Conservation (phyloP, 2,113 vertebrate genomes). For the Pollachius pollachius region DNA sequence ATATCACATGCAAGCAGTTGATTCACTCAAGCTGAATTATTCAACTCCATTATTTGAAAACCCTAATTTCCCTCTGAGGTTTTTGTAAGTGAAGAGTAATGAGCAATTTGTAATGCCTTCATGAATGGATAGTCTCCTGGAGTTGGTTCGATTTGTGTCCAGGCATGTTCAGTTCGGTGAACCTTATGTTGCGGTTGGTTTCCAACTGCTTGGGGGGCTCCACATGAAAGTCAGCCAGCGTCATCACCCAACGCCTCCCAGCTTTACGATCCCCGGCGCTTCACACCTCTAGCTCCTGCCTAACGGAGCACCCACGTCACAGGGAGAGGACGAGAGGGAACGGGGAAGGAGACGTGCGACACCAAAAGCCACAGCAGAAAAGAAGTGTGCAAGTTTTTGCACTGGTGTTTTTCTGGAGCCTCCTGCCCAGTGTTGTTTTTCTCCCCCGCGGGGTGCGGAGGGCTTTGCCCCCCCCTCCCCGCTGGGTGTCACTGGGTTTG, state of each 20-base stretch:
- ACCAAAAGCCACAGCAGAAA: not conserved
- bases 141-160: too few species aligned
- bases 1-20: too few species aligned
- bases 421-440: constrained; percentile 17
- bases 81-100: too few species aligned
- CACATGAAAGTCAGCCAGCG: too few species aligned
- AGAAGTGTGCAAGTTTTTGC: constrained; percentile 6
- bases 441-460: not conserved
- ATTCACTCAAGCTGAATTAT: too few species aligned
- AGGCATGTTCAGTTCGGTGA: too few species aligned
- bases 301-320: not conserved
- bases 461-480: not conserved
- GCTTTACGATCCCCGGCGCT: not conserved
- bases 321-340: not conserved
- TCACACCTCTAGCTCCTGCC: not conserved
- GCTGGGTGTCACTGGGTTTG: constrained; percentile 36
- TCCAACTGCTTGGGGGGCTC: too few species aligned
- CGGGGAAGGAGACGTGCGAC: not conserved
- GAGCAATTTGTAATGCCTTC: too few species aligned
- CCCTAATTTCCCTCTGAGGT: too few species aligned
- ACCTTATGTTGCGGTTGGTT: too few species aligned
- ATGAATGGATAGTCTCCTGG: too few species aligned
- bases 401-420: not conserved
- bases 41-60: too few species aligned
- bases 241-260: not conserved